Base-by-base conservation (phyloP, 2,888 invertebrate species). In the Drosophila koepferae region DNA sequence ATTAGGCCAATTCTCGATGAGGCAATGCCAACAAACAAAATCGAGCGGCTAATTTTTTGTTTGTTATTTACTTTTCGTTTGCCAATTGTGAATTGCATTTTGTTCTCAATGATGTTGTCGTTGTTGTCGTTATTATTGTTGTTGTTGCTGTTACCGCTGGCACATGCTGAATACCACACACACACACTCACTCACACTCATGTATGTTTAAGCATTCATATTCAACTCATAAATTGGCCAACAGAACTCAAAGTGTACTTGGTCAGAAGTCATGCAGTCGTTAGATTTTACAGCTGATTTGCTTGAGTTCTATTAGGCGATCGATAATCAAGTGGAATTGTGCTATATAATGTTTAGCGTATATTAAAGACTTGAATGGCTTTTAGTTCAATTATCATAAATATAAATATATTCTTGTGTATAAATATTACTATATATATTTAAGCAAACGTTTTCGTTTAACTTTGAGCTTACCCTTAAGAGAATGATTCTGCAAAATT, bases 1-100 rank as follows among this genome's bases (percentile, higher is more conserved):
- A 88, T 86, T 81, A 83, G 86, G 88, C 86, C 86, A 86, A 74
- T 75, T 74, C 78, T 73, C 71, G 81, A 83, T 79, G 87, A 71
- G 76, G 80, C 80, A 88, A 86, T 86, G 74, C 63, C 63, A 76
- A 71, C 74, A 72, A 82, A 80, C 77, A 75, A 87, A 77, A 80
- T 78, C 73, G 77, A 72, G 60, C 80, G 75, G 72, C 80, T 71
- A 76, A 73, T 83, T 75, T 81, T 79, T 69, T 66, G 70, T 78
- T 86, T 83, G 81, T 61, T 80, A 77, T 86, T 81, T 73, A 72
- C 73, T 66, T 83, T 72, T 66, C 66, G 59, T 69, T 63, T 64
- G 68, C 70, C 77, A 72, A 80, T 77, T 84, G 72, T 60, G 63
- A 61, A 77, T 70, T 77, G 69, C 70, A 71, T 63, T 75, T 46